Evolutionary conservation across 2,888 invertebrate genomes (phyloP).

Genomic region (Dynastes hyllus): DNA sequence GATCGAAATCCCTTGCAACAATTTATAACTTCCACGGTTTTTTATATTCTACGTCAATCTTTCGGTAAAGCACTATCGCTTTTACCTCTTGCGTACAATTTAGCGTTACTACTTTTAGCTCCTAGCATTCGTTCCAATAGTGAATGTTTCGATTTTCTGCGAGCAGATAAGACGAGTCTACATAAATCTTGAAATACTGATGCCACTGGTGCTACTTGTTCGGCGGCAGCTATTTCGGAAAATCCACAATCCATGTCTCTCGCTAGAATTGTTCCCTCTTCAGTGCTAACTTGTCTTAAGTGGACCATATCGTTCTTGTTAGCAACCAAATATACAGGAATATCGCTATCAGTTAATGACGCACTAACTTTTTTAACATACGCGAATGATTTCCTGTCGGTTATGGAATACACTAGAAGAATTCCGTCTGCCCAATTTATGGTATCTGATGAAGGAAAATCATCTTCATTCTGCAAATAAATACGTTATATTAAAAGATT

Average conservation of each 20-base stretch:
- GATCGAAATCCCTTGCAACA: not conserved
- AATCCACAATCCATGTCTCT: conserved; percentile 93
- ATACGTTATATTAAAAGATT: not conserved
- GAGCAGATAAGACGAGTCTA: conserved; percentile 84
- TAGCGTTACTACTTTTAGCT: conserved; percentile 78
- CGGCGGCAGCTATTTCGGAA: conserved; percentile 91
- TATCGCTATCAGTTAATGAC: conserved; percentile 76
- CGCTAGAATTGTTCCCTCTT: conserved; percentile 91
- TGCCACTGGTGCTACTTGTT: conserved; percentile 88
- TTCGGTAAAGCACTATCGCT: conserved; percentile 92
- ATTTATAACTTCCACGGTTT: not conserved
- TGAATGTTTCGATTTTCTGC: conserved; percentile 90
- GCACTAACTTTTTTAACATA: conserved; percentile 85
- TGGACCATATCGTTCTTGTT: conserved; percentile 95
- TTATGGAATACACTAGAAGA: conserved; percentile 92
- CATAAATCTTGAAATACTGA: conserved; percentile 90
- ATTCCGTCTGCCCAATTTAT: conserved; percentile 94
- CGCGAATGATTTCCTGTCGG: conserved; percentile 88
- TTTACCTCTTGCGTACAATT: conserved; percentile 88
- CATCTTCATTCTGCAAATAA: conserved; percentile 78
- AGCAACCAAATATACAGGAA: conserved; percentile 89
- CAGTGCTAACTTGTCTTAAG: conserved; percentile 88
- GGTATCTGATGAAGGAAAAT: conserved; percentile 80
- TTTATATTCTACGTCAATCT: conserved; percentile 73
- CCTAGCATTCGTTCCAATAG: conserved; percentile 89